Conservation (phyloP, 2,113 vertebrate species). For the Tiliqua scincoides region DNA sequence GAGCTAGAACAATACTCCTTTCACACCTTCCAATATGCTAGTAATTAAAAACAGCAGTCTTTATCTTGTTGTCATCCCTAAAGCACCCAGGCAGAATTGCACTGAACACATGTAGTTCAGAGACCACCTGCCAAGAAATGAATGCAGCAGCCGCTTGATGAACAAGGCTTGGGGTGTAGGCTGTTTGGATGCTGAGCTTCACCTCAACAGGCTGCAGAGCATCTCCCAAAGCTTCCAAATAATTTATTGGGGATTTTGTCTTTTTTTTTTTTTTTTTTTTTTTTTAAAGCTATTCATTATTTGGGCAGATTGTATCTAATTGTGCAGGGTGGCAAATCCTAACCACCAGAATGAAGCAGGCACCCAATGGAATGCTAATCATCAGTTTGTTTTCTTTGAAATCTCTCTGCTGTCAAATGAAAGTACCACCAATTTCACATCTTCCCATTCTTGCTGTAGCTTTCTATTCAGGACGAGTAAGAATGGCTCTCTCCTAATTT, state of each 20-base stretch:
- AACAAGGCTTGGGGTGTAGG: slow-evolving; percentile 63
- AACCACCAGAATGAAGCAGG: slow-evolving; percentile 29
- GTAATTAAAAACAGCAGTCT: slow-evolving; percentile 63
- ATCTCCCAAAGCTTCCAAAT: slow-evolving; percentile 59
- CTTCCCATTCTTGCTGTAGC: not conserved
- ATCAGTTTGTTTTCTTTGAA: not conserved
- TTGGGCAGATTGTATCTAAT: slow-evolving; percentile 43
- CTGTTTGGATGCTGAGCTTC: slow-evolving; percentile 44
- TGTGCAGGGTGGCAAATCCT: slow-evolving; percentile 37
- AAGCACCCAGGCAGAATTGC: slow-evolving; percentile 42
- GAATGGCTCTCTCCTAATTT: not conserved
- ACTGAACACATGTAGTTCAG: slow-evolving; percentile 58
- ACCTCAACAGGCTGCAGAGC: slow-evolving; percentile 45
- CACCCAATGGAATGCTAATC: not conserved
- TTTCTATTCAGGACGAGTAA: not conserved
- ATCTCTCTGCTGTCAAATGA: not conserved
- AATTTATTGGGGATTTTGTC: slow-evolving; percentile 9
- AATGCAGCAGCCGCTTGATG: slow-evolving; percentile 59
- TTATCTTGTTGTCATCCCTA: slow-evolving; percentile 30
- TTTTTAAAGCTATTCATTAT: slow-evolving; percentile 57
- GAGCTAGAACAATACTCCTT: not conserved
- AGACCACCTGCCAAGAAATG: slow-evolving; percentile 65
- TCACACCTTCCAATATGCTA: slow-evolving; percentile 40
- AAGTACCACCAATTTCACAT: not conserved
- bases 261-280: slow-evolving; percentile 33